Conservation (phyloP, 1,140 invertebrate genomes). For the Armadillidium nasatum region DNA sequence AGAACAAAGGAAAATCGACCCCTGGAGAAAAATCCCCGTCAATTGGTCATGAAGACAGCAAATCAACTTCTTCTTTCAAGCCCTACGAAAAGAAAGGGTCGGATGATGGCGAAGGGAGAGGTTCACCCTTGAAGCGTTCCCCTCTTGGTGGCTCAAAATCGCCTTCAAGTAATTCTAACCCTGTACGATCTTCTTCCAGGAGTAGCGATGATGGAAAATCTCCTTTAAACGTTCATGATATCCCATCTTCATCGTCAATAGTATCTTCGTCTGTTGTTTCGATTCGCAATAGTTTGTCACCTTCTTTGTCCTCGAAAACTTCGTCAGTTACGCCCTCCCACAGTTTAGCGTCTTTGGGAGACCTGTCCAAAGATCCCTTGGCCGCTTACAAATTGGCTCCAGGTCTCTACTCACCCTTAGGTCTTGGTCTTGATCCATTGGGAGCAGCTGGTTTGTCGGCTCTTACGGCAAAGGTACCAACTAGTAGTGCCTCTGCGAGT, state of each 20-base stretch:
- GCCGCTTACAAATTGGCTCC: slow-evolving; percentile 43
- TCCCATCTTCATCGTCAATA: slow-evolving; percentile 19
- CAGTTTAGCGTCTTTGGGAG: slow-evolving; percentile 25
- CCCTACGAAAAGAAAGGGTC: slow-evolving; percentile 27
- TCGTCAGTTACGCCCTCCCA: slow-evolving; percentile 30
- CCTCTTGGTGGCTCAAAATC: slow-evolving; percentile 19
- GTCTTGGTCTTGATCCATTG: slow-evolving; percentile 39
- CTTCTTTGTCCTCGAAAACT: slow-evolving; percentile 30
- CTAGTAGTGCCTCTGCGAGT: slow-evolving; percentile 14
- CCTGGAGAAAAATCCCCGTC: slow-evolving; percentile 26
- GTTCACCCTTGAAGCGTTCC: slow-evolving; percentile 16
- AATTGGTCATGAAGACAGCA: not conserved
- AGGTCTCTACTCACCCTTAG: slow-evolving; percentile 39
- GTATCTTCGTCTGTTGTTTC: slow-evolving; percentile 9
- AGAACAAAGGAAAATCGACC: slow-evolving; percentile 16
- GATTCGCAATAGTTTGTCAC: slow-evolving; percentile 23
- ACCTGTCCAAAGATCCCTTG: slow-evolving; percentile 40
- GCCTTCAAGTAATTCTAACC: slow-evolving; percentile 14
- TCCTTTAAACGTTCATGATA: slow-evolving; percentile 16
- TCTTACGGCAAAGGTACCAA: slow-evolving; percentile 39
- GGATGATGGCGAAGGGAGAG: slow-evolving; percentile 21
- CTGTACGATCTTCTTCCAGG: slow-evolving; percentile 38
- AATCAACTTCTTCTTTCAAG: slow-evolving; percentile 23
- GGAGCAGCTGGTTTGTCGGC: slow-evolving; percentile 42
- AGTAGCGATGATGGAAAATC: slow-evolving; percentile 28